phyloP scores from a whole-genome alignment of 2,888 invertebrate species.

The Clistopyga incitator region DNA sequence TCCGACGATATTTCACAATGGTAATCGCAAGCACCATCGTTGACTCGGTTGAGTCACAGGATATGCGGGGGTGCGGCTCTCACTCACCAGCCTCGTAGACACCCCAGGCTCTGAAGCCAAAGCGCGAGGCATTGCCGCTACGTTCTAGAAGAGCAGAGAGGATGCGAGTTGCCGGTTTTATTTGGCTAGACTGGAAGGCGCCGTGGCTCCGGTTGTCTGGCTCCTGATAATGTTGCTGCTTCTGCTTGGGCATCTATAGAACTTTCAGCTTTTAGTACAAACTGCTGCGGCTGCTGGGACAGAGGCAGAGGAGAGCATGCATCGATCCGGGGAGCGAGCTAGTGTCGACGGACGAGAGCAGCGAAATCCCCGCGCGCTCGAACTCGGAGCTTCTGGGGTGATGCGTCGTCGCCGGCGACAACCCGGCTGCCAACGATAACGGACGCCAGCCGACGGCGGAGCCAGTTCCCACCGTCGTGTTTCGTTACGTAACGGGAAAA shows the following conservation, averaged over 20 bases:
- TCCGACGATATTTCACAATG: neutral
- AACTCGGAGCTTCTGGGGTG: conserved; percentile 27
- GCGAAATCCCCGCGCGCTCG: conserved; percentile 39
- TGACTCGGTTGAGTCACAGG: conserved; percentile 44
- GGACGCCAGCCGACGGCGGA: neutral
- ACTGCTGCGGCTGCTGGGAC: conserved; percentile 24
- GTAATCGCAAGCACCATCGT: conserved; percentile 8
- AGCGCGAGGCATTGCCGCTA: conserved; percentile 32
- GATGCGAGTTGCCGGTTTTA: conserved; percentile 76
- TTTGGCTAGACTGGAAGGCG: conserved; percentile 81
- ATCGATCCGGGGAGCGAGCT: conserved; percentile 55
- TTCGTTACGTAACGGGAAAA: conserved; percentile 57
- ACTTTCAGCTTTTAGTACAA: conserved; percentile 17
- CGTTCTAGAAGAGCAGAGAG: conserved; percentile 32
- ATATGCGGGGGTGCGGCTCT: neutral
- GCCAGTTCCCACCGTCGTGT: conserved; percentile 42
- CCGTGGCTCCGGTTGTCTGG: conserved; percentile 75
- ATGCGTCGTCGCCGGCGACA: conserved; percentile 55
- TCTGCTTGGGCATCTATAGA: neutral
- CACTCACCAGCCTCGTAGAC: neutral
- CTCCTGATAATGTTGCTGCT: conserved; percentile 45
- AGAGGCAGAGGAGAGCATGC: conserved; percentile 13
- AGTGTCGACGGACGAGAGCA: conserved; percentile 52
- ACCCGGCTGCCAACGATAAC: conserved; percentile 51
- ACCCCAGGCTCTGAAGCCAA: neutral